Percentiles rank a stretch among this genome's conserved stretches.
phyloP scores from a whole-genome alignment of 2,888 invertebrate species.

The Pimpla rufipes region DNA sequence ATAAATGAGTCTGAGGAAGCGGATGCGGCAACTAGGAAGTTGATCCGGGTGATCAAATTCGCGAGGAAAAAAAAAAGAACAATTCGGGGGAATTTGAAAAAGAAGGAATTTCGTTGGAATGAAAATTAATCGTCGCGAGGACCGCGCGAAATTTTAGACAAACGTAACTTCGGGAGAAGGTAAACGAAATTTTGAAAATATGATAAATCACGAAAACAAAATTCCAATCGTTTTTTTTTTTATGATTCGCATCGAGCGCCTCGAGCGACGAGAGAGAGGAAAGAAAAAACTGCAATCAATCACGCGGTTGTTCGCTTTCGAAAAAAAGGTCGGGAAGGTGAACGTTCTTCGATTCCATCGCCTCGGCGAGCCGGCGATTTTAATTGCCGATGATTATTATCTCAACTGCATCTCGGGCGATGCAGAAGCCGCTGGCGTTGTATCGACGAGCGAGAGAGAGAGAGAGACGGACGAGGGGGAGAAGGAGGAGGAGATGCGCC shows the following conservation, averaged over 20 bases:
- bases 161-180: too few relatives aligned
- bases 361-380: conserved; percentile 7
- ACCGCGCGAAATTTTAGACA: too few relatives aligned
- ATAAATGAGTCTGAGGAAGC: background rate
- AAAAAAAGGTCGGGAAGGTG: background rate
- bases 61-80: background rate
- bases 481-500: conserved; percentile 25
- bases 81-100: too few relatives aligned
- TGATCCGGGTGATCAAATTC: background rate
- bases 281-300: background rate
- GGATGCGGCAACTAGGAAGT: background rate
- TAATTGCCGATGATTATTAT: conserved; percentile 37
- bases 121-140: too few relatives aligned
- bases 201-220: background rate
- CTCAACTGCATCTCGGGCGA: conserved; percentile 24
- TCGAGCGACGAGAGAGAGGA: background rate
- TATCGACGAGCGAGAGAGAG: conserved; percentile 37
- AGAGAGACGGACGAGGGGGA: conserved; percentile 5
- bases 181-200: background rate
- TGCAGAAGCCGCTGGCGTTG: conserved; percentile 34
- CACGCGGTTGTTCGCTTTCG: too few relatives aligned
- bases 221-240: background rate
- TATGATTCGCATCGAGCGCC: background rate
- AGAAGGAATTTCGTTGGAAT: too few relatives aligned
- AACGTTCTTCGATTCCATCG: background rate